A percentile compares a stretch with the other conserved stretches of the same genome.
Evolutionary conservation across 2,888 invertebrate genomes (phyloP).

Genomic region (Strigamia crassipes): DNA sequence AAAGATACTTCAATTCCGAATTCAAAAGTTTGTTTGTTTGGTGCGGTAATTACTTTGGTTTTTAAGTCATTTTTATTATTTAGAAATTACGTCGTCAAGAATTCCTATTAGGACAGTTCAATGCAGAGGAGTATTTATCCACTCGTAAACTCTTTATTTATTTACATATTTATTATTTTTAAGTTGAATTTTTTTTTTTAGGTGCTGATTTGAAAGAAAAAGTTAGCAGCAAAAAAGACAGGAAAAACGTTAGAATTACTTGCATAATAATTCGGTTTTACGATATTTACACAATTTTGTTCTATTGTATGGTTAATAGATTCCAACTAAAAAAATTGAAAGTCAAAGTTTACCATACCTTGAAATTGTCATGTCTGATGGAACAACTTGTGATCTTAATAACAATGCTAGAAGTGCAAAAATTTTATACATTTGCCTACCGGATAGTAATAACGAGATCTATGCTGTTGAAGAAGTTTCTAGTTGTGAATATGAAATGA

Average conservation of each 20-base stretch:
- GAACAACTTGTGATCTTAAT: slow-evolving; percentile 90
- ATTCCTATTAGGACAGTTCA: slow-evolving; percentile 31
- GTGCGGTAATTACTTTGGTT: not conserved
- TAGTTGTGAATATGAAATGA: slow-evolving; percentile 91
- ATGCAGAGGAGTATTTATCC: not conserved
- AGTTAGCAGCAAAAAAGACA: not conserved
- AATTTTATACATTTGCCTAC: slow-evolving; percentile 86
- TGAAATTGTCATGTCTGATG: slow-evolving; percentile 78
- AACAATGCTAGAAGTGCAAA: slow-evolving; percentile 79
- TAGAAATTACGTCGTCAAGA: slow-evolving; percentile 43
- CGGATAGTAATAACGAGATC: slow-evolving; percentile 86
- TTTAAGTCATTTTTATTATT: not conserved
- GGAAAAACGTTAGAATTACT: slow-evolving; percentile 23
- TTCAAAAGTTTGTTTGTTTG: not conserved
- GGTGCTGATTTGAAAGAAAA: slow-evolving; percentile 6
- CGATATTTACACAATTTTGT: not conserved
- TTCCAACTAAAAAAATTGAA: slow-evolving; percentile 75
- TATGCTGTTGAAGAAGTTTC: slow-evolving; percentile 90
- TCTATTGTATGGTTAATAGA: slow-evolving; percentile 2
- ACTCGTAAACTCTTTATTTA: not conserved
- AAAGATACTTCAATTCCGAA: slow-evolving; percentile 1
- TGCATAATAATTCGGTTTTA: slow-evolving; percentile 4
- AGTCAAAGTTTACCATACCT: slow-evolving; percentile 86
- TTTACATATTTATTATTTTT: not conserved
- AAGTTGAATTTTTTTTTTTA: not conserved